Percentiles rank a stretch among this genome's conserved stretches.
These are phyloP conservation scores for Syrista parreyssii DNA, from an alignment of 2,888 invertebrate species.

Conservation along the genomic window DNA sequence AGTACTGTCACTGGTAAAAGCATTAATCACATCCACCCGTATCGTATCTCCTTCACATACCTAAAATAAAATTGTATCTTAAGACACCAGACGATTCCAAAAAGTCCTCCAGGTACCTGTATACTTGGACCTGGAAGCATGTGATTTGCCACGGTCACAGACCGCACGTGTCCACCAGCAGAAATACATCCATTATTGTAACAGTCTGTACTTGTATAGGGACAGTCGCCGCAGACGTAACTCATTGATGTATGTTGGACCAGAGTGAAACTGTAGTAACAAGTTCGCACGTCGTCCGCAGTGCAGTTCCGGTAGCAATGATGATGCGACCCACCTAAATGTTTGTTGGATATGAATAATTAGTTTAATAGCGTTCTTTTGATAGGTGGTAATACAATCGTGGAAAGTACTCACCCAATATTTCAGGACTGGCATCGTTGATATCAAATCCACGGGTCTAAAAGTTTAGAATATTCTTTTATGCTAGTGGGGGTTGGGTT, in stretches of 20 bases:
- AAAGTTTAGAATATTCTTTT: background rate
- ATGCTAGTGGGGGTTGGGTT: background rate
- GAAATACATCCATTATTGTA: constrained; percentile 42
- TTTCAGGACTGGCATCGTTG: constrained; percentile 29
- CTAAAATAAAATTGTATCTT: constrained; percentile 40
- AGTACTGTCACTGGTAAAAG: constrained; percentile 60
- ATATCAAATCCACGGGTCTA: constrained; percentile 16
- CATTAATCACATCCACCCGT: constrained; percentile 65
- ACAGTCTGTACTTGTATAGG: constrained; percentile 32
- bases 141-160: constrained; percentile 45
- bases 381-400: background rate
- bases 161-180: constrained; percentile 46
- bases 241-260: constrained; percentile 48
- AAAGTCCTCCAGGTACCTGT: constrained; percentile 30
- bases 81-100: background rate
- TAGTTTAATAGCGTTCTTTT: background rate
- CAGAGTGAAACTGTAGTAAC: constrained; percentile 45
- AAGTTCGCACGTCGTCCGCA: constrained; percentile 33
- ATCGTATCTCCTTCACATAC: constrained; percentile 67
- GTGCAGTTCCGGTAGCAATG: constrained; percentile 46
- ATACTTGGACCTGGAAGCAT: constrained; percentile 52
- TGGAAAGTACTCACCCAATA: constrained; percentile 26
- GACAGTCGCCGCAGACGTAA: constrained; percentile 45
- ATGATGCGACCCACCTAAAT: constrained; percentile 30
- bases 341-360: background rate